Evolutionary conservation across 2,888 invertebrate genomes (phyloP), one percentile per base, ranked within the genome.

Genomic region (Lochmaea crataegi): DNA sequence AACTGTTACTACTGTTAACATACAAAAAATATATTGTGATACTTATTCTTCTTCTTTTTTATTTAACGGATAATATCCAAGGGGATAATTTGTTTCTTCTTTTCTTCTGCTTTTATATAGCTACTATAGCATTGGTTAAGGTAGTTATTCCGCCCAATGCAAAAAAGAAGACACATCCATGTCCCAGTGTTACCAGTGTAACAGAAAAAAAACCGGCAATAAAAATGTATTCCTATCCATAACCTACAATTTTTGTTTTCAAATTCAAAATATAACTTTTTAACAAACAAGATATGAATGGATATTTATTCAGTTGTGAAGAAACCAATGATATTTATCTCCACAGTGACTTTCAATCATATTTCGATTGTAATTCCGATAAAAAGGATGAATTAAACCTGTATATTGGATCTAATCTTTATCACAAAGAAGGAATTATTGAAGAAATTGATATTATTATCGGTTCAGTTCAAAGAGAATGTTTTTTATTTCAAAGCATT

Each of bases 401-500:
- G 12, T 70, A 68, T 12, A 75, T 80, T 60, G 78, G 78, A 32
- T 41, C 70, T 22, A 73, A 77, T 63, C 5, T 71, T 60, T 82
- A 77, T 71, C 41, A 75, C 14, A 78, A 68, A 73, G 71, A 73
- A 41, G 71, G 77, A 61, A 65, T 82, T 64, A 67, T 79, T 11
- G 82, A 82, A 77, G 82, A 84, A 75, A 74, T 81, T 67, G 74
- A 75, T 56, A 51, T 74, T 42, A 65, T 82, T 32, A 70, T 79
- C 10, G 58, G 77, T 14, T 69, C 79, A 64, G 71, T 80, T 12
- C 75, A 81, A 64, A 80, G 80, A 68, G 77, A 82, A 72, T 85
- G 85, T 84, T 79, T 73, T 72, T 77, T 78, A 61, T 64, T 83
- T 10, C 85, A 86, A 78, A 80, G 80, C 72, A 75, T 82, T 14